phyloP scores from a whole-genome alignment of 2,888 invertebrate genomes.

The Invenusta paracnida region DNA sequence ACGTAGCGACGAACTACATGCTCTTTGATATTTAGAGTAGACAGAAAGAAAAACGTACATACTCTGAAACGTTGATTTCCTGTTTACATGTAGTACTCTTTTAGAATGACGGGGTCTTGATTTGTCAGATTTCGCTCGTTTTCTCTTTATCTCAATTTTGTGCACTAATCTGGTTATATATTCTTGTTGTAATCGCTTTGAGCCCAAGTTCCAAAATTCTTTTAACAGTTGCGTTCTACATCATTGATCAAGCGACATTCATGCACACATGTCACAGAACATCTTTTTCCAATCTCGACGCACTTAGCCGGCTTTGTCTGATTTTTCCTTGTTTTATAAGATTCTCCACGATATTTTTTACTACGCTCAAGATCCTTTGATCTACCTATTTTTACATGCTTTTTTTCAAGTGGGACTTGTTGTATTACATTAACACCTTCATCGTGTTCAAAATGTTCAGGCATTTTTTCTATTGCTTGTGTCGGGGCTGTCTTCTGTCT shows the following conservation, averaged over 20 bases:
- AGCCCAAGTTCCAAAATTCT: neutral
- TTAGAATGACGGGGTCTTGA: neutral
- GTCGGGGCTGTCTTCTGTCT: neutral
- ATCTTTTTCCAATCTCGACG: neutral
- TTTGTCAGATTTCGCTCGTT: neutral
- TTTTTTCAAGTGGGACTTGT: no score
- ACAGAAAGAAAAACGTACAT: no score
- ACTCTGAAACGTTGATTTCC: neutral
- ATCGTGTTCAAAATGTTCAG: neutral
- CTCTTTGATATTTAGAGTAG: no score
- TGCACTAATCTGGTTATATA: neutral
- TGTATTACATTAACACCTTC: neutral
- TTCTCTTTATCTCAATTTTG: no score
- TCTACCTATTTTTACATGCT: neutral
- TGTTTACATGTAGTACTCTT: neutral
- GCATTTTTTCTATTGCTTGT: neutral
- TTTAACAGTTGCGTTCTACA: neutral
- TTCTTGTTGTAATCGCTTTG: neutral
- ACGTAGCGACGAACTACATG: no score
- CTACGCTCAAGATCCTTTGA: neutral
- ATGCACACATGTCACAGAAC: neutral
- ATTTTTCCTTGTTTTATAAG: neutral
- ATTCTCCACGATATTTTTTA: neutral
- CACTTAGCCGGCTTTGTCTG: neutral
- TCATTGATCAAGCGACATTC: neutral